Base-by-base conservation (phyloP, 1,140 invertebrate species). In the Drosophila navojoa region DNA sequence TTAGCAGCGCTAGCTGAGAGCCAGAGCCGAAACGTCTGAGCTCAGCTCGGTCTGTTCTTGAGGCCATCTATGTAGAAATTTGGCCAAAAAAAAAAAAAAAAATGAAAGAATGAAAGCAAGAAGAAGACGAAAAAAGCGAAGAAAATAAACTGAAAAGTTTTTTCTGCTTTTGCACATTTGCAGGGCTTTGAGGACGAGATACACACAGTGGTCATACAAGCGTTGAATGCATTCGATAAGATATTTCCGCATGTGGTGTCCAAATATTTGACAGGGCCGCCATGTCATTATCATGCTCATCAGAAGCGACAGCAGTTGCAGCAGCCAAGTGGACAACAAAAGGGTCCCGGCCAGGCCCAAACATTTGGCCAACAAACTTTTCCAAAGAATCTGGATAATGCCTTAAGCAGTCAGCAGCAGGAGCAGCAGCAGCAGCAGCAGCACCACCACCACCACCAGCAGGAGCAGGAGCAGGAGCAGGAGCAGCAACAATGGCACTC, bases 111-210 rank as follows among this genome's bases (percentile, higher is more conserved):
- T n/a, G n/a, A n/a, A n/a, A n/a, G n/a, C n/a, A n/a, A 22, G 19
- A 22, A 3, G 1, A 22, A 22, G 19, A 22, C 5, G 10, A 27
- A 27, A n/a, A 52, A 52, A 22, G 22, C 22, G 45, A 25, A 50
- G 49, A 27, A n/a, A 52, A 15, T 27, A 25, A 52, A 45, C 15
- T 45, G 49, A 54, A 19, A 19, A 38, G 4, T 5, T 54, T 59
- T 47, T 59, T 47, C 16, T 47, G 57, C 57, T 57, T 53, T 63
- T 72, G 22, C 55, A 49, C 74, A 71, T 64, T 89, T 89, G 55
- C 80, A 95, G 95, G 94, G 95, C 57, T 89, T 96, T 59, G 91
- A 94, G 77, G 95, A 95, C 85, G 94, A 95, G 77, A 92, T 92
- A 71, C 91, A 92, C 71, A 92, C 91, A 74, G 91, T 92, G 80